Percentiles rank a stretch among this genome's conserved stretches.
Conservation (phyloP, 2,113 vertebrate genomes). For the Gasterosteus aculeatus region DNA sequence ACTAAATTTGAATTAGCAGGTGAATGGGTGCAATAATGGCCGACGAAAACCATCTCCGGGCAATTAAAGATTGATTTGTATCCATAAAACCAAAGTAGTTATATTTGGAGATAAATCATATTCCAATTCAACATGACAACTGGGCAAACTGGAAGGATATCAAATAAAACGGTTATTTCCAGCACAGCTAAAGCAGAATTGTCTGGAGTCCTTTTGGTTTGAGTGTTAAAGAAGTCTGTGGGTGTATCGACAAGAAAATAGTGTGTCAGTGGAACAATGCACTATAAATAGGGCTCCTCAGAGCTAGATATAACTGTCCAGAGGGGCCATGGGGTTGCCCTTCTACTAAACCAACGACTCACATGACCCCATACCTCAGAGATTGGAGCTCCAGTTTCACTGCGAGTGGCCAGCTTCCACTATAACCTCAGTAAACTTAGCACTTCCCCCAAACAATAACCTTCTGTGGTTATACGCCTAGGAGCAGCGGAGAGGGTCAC, state of each 20-base stretch:
- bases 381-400: slow-evolving; percentile 58
- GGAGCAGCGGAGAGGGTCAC: neutral
- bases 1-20: slow-evolving; percentile 62
- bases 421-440: slow-evolving; percentile 43
- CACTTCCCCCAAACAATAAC: slow-evolving; percentile 30
- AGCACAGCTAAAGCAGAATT: slow-evolving; percentile 17
- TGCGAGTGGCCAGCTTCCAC: slow-evolving; percentile 47
- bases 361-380: slow-evolving; percentile 59
- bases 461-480: slow-evolving; percentile 11
- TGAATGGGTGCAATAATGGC: slow-evolving; percentile 32
- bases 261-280: slow-evolving; percentile 78
- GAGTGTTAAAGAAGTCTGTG: slow-evolving; percentile 40
- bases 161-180: slow-evolving; percentile 40
- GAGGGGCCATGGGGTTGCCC: slow-evolving; percentile 73
- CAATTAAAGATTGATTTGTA: neutral
- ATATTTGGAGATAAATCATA: neutral
- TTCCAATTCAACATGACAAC: slow-evolving; percentile 3
- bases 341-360: slow-evolving; percentile 62
- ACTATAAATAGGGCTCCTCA: slow-evolving; percentile 73
- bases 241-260: slow-evolving; percentile 61
- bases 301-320: slow-evolving; percentile 67
- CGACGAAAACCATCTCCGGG: neutral
- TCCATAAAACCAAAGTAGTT: neutral
- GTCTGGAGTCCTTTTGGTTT: slow-evolving; percentile 16
- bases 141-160: slow-evolving; percentile 2